phyloP scores from a whole-genome alignment of 1,140 invertebrate species.

The Lepidurus arcticus region DNA sequence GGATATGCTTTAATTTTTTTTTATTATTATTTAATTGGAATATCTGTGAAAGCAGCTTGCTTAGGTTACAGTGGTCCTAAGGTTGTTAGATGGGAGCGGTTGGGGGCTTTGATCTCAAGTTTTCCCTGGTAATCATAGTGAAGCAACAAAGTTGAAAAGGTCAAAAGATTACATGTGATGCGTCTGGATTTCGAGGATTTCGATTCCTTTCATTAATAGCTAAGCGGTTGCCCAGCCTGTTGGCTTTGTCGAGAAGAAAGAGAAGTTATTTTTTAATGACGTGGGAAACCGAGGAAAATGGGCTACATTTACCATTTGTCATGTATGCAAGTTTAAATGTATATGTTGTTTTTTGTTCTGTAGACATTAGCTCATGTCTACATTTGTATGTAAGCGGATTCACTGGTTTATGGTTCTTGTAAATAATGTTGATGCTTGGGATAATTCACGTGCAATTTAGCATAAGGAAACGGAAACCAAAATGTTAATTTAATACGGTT shows the following conservation, averaged over 20 bases:
- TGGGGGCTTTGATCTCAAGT: slow-evolving; percentile 12
- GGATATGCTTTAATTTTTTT: too few relatives aligned
- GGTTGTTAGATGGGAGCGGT: background rate
- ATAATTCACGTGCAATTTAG: background rate
- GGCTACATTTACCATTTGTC: too few relatives aligned
- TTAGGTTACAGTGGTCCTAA: background rate
- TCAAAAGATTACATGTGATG: background rate
- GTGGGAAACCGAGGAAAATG: background rate
- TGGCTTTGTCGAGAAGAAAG: background rate
- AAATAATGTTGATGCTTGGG: background rate
- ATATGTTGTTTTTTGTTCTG: too few relatives aligned
- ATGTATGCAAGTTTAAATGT: too few relatives aligned
- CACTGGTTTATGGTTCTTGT: background rate
- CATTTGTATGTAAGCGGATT: background rate
- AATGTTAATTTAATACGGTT: background rate
- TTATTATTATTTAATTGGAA: background rate
- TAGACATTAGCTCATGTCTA: too few relatives aligned
- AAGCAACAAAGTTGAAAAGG: background rate
- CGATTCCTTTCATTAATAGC: background rate
- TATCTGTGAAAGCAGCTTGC: background rate
- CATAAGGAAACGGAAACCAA: background rate
- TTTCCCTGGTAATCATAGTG: background rate
- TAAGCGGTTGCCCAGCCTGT: too few relatives aligned
- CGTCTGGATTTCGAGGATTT: background rate
- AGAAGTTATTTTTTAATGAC: background rate